These are phyloP conservation scores for zebrafish (Danio rerio) DNA, from an alignment of 2,113 vertebrate species.

Conservation along the genomic window DNA sequence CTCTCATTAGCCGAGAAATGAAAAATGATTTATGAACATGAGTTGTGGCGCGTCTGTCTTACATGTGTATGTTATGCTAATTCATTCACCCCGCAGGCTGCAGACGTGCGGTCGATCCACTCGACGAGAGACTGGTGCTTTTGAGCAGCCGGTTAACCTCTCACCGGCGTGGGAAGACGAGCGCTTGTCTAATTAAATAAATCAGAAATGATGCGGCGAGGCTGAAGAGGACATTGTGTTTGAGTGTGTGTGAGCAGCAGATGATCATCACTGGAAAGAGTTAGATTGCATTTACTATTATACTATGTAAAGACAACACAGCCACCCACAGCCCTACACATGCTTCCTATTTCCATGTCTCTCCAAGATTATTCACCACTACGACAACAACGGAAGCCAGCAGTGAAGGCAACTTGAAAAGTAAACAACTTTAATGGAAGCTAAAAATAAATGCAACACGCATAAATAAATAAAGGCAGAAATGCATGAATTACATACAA, in stretches of 20 bases:
- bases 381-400: neutral
- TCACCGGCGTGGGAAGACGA: conserved; percentile 18
- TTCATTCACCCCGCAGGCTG: conserved; percentile 33
- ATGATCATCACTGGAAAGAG: neutral
- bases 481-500: neutral
- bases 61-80: conserved; percentile 29
- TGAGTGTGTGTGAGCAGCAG: neutral
- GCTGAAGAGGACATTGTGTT: conserved; percentile 16
- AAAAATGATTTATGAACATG: conserved; percentile 2
- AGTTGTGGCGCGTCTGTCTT: neutral
- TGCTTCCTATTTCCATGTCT: neutral
- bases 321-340: neutral
- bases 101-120: conserved; percentile 7
- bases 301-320: conserved; percentile 22
- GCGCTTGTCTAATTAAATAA: conserved; percentile 38
- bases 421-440: neutral
- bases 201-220: conserved; percentile 8
- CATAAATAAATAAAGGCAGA: neutral
- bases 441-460: too few species aligned
- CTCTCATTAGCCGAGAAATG: conserved; percentile 9
- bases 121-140: neutral
- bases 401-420: neutral
- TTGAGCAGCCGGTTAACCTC: conserved; percentile 41
- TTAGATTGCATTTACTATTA: conserved; percentile 26
- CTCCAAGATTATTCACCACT: neutral